These are phyloP conservation scores for Prosapia bicincta DNA, from an alignment of 2,888 invertebrate genomes.

Conservation along the genomic window DNA sequence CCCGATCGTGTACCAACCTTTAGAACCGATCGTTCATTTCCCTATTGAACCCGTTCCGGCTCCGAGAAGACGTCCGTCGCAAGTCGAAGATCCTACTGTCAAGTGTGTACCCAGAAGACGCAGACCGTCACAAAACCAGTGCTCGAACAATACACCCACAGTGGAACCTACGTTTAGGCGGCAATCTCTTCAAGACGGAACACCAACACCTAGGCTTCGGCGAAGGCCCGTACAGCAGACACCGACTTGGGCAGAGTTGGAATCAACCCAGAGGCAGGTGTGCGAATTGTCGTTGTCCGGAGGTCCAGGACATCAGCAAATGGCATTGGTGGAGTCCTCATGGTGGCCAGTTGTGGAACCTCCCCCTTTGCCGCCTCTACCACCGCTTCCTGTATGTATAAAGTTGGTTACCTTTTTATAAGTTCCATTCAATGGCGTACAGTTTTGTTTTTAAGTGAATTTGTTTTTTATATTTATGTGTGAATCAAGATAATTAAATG, in stretches of 20 bases:
- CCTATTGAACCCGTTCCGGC: slow-evolving; percentile 13
- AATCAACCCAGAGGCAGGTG: not conserved
- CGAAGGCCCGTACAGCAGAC: slow-evolving; percentile 5
- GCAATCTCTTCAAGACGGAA: slow-evolving; percentile 7
- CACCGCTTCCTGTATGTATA: not conserved
- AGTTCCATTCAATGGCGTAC: not conserved
- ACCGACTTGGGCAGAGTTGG: slow-evolving; percentile 3
- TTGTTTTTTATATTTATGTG: not conserved
- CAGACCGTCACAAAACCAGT: not conserved
- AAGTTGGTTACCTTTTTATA: not conserved
- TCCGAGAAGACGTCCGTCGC: slow-evolving; percentile 15
- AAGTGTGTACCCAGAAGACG: not conserved
- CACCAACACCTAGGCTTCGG: not conserved
- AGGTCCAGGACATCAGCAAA: slow-evolving; percentile 13
- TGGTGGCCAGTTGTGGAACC: slow-evolving; percentile 23
- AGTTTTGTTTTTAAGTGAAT: not conserved
- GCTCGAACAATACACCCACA: not conserved
- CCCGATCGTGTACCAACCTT: slow-evolving; percentile 20
- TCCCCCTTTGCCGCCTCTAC: not conserved
- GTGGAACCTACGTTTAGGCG: not conserved
- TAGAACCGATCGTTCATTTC: not conserved
- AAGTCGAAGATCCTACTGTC: not conserved
- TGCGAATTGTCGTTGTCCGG: slow-evolving; percentile 2
- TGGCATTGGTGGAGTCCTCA: slow-evolving; percentile 18
- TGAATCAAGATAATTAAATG: not conserved